Percentiles rank a stretch among this genome's conserved stretches.
Conservation (phyloP, 2,888 invertebrate genomes). For the Xiphydria camelus region DNA sequence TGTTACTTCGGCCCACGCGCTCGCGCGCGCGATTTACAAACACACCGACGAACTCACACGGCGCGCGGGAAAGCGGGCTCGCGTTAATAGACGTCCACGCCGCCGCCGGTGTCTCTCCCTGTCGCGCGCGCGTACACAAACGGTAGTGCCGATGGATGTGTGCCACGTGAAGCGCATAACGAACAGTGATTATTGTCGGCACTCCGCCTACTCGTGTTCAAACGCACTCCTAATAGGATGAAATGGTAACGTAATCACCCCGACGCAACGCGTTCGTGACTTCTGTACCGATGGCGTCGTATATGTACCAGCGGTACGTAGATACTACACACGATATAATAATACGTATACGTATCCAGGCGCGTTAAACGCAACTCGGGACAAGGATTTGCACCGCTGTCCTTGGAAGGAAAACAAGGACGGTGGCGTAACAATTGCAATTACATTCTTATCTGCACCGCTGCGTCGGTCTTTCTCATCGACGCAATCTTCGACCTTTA, state of each 20-base stretch:
- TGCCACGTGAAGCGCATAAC: constrained; percentile 41
- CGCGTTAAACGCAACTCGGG: no score
- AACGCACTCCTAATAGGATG: constrained; percentile 9
- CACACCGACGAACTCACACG: neutral
- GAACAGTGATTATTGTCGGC: constrained; percentile 34
- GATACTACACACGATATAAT: no score
- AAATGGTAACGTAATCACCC: constrained; percentile 14
- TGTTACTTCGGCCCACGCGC: constrained; percentile 17
- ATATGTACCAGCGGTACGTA: no score
- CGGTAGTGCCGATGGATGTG: constrained; percentile 31
- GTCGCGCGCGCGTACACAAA: constrained; percentile 31
- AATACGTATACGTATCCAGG: no score
- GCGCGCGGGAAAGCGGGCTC: neutral
- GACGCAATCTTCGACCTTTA: no score
- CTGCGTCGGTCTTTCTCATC: no score
- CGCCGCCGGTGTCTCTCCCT: constrained; percentile 13
- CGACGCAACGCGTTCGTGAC: no score
- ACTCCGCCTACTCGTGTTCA: constrained; percentile 30
- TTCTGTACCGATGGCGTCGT: constrained; percentile 10
- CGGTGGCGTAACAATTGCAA: no score
- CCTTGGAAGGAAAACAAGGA: no score
- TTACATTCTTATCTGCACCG: no score
- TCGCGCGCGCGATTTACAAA: neutral
- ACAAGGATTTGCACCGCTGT: no score
- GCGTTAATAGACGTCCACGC: neutral